Conservation (phyloP, 2,113 vertebrate species). For the Scatophagus argus region DNA sequence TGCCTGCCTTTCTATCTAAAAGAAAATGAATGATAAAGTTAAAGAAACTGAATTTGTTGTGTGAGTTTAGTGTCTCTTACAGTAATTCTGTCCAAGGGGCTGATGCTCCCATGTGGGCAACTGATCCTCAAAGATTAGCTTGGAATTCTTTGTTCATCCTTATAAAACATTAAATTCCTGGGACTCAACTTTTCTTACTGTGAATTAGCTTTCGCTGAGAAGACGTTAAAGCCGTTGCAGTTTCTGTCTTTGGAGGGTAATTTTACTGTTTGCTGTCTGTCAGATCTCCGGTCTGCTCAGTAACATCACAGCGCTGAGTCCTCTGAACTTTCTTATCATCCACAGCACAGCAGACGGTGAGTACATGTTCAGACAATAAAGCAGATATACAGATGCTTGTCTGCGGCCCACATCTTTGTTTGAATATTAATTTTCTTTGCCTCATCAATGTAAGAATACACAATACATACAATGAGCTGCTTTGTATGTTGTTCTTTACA, state of each 20-base stretch:
- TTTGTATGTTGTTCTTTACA: no score
- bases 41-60: no score
- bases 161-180: background rate
- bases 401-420: no score
- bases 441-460: no score
- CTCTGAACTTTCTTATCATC: conserved; percentile 72
- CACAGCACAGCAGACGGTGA: conserved; percentile 83
- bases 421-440: no score
- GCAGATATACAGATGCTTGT: background rate
- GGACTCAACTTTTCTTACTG: background rate
- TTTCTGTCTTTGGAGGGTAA: background rate
- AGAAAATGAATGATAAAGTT: no score
- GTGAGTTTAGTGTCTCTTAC: no score
- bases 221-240: background rate
- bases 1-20: no score
- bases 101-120: background rate
- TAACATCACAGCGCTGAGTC: conserved; percentile 60
- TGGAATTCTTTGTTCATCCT: background rate
- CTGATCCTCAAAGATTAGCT: background rate
- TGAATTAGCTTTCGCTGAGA: background rate
- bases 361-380: conserved; percentile 8
- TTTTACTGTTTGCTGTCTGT: conserved; percentile 19
- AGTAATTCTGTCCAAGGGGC: no score
- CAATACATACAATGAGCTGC: no score
- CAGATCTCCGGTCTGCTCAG: conserved; percentile 78